These are phyloP conservation scores for Acrocephalus scirpaceus DNA, from an alignment of 2,797 vertebrate genomes.

Conservation along the genomic window DNA sequence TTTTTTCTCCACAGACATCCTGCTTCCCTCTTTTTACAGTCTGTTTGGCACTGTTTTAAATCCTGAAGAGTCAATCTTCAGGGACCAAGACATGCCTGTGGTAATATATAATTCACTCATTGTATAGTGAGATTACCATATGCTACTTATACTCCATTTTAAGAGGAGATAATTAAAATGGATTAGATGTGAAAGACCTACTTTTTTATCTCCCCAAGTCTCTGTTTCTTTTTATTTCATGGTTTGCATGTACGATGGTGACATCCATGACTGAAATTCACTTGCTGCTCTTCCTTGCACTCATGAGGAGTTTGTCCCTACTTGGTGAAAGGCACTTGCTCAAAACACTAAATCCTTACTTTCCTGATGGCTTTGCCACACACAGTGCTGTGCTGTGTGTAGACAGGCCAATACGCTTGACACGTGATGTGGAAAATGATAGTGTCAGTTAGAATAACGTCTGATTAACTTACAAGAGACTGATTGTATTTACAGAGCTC, in stretches of 20 bases:
- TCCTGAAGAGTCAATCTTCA: slow-evolving; percentile 2
- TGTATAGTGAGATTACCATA: not conserved
- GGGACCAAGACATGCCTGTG: not conserved
- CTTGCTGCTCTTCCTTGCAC: not conserved
- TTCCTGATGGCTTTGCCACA: not conserved
- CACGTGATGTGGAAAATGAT: not conserved
- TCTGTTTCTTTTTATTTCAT: slow-evolving; percentile 5
- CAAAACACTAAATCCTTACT: not conserved
- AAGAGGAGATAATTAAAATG: slow-evolving; percentile 12
- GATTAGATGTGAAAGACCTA: not conserved
- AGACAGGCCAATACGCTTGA: not conserved
- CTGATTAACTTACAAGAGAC: not conserved
- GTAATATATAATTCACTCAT: not conserved
- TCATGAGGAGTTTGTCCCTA: not conserved
- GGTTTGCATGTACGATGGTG: not conserved
- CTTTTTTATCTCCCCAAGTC: not conserved
- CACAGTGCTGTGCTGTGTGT: not conserved
- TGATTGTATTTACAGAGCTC: not conserved
- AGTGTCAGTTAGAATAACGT: not conserved
- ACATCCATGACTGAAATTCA: not conserved
- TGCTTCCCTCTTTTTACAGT: not conserved
- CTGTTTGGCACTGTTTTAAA: not conserved
- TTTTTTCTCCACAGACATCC: not conserved
- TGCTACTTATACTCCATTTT: not conserved
- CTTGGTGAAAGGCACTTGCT: not conserved